Evolutionary conservation across 2,113 vertebrate genomes (phyloP).

Genomic region (Gasterosteus aculeatus): DNA sequence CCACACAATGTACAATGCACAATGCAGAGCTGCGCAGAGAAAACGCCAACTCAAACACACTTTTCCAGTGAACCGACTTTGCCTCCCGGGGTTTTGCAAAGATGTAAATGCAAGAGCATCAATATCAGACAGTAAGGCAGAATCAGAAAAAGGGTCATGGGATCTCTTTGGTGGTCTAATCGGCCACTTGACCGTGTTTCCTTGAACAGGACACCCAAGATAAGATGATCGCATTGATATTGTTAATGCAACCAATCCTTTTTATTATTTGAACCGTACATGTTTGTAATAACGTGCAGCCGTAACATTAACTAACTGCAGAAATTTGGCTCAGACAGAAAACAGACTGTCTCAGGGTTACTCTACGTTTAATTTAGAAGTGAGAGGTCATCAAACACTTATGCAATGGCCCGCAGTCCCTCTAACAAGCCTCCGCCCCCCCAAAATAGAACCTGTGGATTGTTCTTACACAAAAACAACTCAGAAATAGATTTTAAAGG

Average conservation of each 20-base stretch:
- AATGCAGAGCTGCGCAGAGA: constrained; percentile 42
- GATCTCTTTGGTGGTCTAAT: constrained; percentile 43
- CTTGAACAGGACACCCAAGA: constrained; percentile 11
- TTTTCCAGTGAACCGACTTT: constrained; percentile 29
- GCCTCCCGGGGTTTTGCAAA: constrained; percentile 28
- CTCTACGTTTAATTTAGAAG: constrained; percentile 65
- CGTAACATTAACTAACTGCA: constrained; percentile 10
- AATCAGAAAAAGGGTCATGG: constrained; percentile 40
- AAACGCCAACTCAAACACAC: constrained; percentile 56
- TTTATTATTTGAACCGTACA: constrained; percentile 1
- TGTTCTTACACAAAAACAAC: constrained; percentile 78
- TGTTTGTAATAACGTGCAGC: neutral
- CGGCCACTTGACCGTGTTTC: constrained; percentile 41
- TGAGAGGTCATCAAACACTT: constrained; percentile 73
- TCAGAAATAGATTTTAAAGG: constrained; percentile 68
- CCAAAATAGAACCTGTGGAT: constrained; percentile 74
- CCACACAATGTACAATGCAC: constrained; percentile 57
- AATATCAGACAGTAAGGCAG: constrained; percentile 26
- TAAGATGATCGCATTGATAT: constrained; percentile 3
- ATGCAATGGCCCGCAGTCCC: constrained; percentile 68
- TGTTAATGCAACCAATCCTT: neutral
- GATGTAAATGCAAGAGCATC: constrained; percentile 38
- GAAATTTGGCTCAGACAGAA: constrained; percentile 13
- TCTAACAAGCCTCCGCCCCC: constrained; percentile 54
- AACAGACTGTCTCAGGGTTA: constrained; percentile 39